These are phyloP conservation scores for Bergia puertoricense DNA, from an alignment of 92 coral and sea anemone species.

Conservation along the genomic window DNA sequence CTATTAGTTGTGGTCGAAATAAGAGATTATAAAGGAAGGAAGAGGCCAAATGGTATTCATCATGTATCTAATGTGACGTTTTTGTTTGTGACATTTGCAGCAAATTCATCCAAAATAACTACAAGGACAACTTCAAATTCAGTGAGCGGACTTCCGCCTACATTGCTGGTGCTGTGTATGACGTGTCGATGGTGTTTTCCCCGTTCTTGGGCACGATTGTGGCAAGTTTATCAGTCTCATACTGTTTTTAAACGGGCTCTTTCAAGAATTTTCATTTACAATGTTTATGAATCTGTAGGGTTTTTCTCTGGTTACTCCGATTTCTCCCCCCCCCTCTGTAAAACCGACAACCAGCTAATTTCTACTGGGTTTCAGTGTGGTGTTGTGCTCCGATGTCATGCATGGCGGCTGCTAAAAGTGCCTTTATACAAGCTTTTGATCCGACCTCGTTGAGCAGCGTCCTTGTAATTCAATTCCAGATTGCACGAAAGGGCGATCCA, in stretches of 20 bases:
- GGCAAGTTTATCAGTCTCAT: slow-evolving; percentile 44
- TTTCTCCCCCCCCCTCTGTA: too few relatives aligned
- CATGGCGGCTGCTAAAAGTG: too few relatives aligned
- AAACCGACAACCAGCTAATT: too few relatives aligned
- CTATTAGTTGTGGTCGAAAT: too few relatives aligned
- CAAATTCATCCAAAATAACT: slow-evolving; percentile 76
- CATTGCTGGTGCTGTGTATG: slow-evolving; percentile 86
- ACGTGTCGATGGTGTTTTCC: slow-evolving; percentile 80
- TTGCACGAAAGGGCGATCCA: too few relatives aligned
- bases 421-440: too few relatives aligned
- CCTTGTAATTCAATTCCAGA: too few relatives aligned
- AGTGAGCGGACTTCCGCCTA: slow-evolving; percentile 60
- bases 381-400: too few relatives aligned
- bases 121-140: slow-evolving; percentile 63
- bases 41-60: neutral
- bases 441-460: too few relatives aligned
- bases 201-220: slow-evolving; percentile 87
- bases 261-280: neutral
- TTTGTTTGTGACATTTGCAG: slow-evolving; percentile 31
- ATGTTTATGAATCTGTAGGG: neutral
- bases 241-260: neutral
- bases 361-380: too few relatives aligned
- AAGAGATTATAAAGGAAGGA: too few relatives aligned
- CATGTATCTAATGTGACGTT: neutral
- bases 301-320: neutral